These are phyloP conservation scores for Catalaphyllia jardinei DNA, from an alignment of 64 coral and sea anemone species.

Conservation along the genomic window DNA sequence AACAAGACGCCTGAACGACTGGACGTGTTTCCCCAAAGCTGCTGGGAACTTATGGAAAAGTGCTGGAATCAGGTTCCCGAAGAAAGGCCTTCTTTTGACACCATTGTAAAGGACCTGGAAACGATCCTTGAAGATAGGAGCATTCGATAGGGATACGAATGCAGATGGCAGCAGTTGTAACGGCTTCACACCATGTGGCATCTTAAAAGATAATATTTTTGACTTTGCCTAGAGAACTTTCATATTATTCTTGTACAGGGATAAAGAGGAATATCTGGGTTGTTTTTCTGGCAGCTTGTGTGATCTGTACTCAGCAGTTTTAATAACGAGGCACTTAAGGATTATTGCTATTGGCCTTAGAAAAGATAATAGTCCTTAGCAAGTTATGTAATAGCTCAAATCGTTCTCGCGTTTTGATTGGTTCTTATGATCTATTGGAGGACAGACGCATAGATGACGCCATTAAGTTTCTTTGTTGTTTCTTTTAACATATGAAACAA, in stretches of 20 bases:
- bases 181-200: background rate
- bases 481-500: no score
- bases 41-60: constrained; percentile 65
- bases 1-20: constrained; percentile 57
- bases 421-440: no score
- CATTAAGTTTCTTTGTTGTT: no score
- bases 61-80: constrained; percentile 64
- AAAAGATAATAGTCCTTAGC: no score
- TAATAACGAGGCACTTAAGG: no score
- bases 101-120: constrained; percentile 38
- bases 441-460: no score
- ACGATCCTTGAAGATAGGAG: constrained; percentile 8
- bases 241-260: background rate
- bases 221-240: background rate
- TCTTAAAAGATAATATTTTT: no score
- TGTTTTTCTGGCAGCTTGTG: no score
- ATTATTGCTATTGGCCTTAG: no score
- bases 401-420: no score
- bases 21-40: constrained; percentile 38
- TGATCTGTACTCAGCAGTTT: no score
- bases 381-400: no score
- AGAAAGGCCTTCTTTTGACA: constrained; percentile 29
- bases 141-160: background rate
- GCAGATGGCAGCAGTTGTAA: background rate
- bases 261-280: background rate